phyloP scores from a whole-genome alignment of 2,797 vertebrate genomes.

The Tapirus indicus region DNA sequence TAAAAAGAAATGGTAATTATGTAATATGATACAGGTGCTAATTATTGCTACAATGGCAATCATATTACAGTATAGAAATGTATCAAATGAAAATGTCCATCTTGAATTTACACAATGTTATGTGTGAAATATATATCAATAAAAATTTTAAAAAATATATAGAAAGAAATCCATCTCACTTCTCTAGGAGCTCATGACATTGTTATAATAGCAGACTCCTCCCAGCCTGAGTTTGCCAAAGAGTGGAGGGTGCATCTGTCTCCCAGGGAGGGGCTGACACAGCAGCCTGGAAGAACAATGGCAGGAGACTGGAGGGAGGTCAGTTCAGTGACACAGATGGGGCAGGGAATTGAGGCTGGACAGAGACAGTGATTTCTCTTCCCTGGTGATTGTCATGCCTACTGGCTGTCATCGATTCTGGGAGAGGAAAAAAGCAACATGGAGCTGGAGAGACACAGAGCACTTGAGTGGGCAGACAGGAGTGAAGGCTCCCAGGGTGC shows the following conservation, averaged over 20 bases:
- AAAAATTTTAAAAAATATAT: background rate
- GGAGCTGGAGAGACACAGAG: background rate
- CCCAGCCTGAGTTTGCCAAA: background rate
- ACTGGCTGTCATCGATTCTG: background rate
- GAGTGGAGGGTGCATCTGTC: background rate
- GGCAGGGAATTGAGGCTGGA: background rate
- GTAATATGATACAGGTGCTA: background rate
- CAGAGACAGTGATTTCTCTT: background rate
- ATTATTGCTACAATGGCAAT: background rate
- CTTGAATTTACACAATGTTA: background rate
- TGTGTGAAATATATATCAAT: background rate
- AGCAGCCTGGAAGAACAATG: background rate
- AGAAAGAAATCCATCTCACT: background rate
- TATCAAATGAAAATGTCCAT: background rate
- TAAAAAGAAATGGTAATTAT: background rate
- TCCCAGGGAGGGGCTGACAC: background rate
- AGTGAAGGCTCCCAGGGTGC: background rate
- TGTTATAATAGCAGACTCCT: background rate
- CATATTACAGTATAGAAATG: too few species aligned
- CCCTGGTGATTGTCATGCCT: too few species aligned
- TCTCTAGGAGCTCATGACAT: background rate
- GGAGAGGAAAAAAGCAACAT: background rate
- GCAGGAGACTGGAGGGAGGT: background rate
- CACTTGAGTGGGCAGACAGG: fast-evolving
- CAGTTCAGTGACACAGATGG: too few species aligned